Evolutionary conservation across 2,113 vertebrate genomes (phyloP).

Genomic region (Haplochromis burtoni): DNA sequence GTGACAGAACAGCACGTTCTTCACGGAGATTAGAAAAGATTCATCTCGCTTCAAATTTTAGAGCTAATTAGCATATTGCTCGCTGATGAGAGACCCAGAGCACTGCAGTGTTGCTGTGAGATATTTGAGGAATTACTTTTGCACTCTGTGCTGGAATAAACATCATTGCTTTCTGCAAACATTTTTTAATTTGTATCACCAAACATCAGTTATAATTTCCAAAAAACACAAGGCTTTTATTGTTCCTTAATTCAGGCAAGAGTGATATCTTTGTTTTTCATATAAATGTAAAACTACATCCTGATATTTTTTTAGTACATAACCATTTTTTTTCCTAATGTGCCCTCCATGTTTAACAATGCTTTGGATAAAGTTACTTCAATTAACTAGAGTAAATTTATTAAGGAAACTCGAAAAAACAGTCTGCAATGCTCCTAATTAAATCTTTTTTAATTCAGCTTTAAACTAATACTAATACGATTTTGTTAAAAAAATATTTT

Average conservation of each 20-base stretch:
- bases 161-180: not conserved
- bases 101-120: not conserved
- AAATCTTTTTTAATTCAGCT: not conserved
- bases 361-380: not conserved
- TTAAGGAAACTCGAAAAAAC: not conserved
- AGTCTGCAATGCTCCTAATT: not conserved
- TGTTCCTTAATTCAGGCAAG: not conserved
- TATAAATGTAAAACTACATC: not conserved
- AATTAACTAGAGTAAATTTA: not conserved
- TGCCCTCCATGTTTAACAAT: not conserved
- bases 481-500: not conserved
- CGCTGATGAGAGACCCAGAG: not conserved
- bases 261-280: not conserved
- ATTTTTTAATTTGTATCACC: not conserved
- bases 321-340: not conserved
- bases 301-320: not conserved
- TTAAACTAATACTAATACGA: not conserved
- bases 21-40: conserved; percentile 17
- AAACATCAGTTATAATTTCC: not conserved
- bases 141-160: not conserved
- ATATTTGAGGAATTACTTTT: not conserved
- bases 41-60: not conserved
- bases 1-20: conserved; percentile 13
- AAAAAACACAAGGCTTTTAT: not conserved
- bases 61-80: conserved; percentile 36